Evolutionary conservation across 2,797 vertebrate genomes (phyloP).

Genomic region (Triplophysa bombifrons): DNA sequence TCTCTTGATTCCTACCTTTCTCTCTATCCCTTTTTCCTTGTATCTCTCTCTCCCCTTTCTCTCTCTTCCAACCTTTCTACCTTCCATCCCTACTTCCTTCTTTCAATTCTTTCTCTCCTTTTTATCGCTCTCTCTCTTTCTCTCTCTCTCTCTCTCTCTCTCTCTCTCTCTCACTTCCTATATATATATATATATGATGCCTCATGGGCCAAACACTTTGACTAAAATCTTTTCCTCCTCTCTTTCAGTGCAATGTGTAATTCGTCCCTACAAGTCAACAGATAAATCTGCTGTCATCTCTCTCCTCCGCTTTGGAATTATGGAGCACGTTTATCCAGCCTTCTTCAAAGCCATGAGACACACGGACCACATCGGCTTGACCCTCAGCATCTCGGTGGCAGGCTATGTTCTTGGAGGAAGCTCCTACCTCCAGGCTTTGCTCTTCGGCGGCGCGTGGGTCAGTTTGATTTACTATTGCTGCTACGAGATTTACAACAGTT

Average conservation of each 20-base stretch:
- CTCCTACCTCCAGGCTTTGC: slow-evolving; percentile 71
- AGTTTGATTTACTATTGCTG: slow-evolving; percentile 74
- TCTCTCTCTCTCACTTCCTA: no score
- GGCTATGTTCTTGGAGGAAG: slow-evolving; percentile 75
- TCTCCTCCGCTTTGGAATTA: slow-evolving; percentile 67
- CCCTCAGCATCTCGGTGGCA: slow-evolving; percentile 72
- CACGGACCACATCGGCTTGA: slow-evolving; percentile 74
- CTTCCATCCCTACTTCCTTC: no score
- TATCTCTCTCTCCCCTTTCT: no score
- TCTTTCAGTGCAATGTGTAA: slow-evolving; percentile 66
- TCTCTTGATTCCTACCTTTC: no score
- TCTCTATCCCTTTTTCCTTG: no score
- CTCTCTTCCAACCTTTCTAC: no score
- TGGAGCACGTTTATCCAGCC: slow-evolving; percentile 75
- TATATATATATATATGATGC: no score
- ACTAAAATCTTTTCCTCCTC: slow-evolving; percentile 20
- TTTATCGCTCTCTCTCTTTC: background rate
- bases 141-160: no score
- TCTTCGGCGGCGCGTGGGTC: slow-evolving; percentile 70
- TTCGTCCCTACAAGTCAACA: slow-evolving; percentile 68
- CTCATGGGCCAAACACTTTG: no score
- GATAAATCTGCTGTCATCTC: slow-evolving; percentile 64
- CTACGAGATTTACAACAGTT: slow-evolving; percentile 68
- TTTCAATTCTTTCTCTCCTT: background rate
- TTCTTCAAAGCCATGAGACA: slow-evolving; percentile 75